A percentile compares a stretch with the other conserved stretches of the same genome.
Conservation (phyloP, 1,140 invertebrate species). For the Drosophila dunni region DNA sequence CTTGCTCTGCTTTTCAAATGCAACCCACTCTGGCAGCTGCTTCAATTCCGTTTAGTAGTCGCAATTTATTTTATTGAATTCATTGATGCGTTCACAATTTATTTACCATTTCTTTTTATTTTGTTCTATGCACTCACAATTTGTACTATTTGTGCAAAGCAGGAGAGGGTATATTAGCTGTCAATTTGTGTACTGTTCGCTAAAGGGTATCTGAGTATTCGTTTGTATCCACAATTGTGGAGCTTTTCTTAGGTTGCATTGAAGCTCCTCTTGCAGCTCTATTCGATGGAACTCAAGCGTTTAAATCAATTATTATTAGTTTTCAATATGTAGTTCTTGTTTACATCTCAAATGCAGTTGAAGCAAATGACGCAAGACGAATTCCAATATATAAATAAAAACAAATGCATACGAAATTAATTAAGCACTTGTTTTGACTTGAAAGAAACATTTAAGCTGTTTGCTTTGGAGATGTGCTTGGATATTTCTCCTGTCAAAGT, state of each 20-base stretch:
- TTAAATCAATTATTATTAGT: slow-evolving; percentile 37
- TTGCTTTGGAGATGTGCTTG: neutral
- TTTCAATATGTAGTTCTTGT: neutral
- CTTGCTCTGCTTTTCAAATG: slow-evolving; percentile 1
- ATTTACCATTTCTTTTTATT: slow-evolving; percentile 45
- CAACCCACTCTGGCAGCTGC: slow-evolving; percentile 28
- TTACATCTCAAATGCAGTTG: neutral
- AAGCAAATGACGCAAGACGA: neutral
- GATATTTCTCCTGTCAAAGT: too few species aligned
- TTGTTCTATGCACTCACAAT: slow-evolving; percentile 1
- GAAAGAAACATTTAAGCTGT: neutral
- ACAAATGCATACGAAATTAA: neutral
- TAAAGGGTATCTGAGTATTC: slow-evolving; percentile 5
- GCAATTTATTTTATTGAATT: slow-evolving; percentile 62
- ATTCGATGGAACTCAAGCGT: slow-evolving; percentile 19
- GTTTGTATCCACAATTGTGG: neutral
- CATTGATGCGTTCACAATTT: slow-evolving; percentile 50
- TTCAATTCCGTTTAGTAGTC: slow-evolving; percentile 47
- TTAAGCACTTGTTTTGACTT: neutral
- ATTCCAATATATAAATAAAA: neutral
- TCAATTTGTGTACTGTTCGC: neutral
- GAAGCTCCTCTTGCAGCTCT: neutral
- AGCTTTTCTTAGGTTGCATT: neutral
- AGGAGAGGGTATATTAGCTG: neutral
- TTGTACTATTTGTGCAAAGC: neutral